A percentile compares a stretch with the other conserved stretches of the same genome.
Evolutionary conservation across 2,113 vertebrate genomes (phyloP).

Genomic region (Cyanocitta stelleri): DNA sequence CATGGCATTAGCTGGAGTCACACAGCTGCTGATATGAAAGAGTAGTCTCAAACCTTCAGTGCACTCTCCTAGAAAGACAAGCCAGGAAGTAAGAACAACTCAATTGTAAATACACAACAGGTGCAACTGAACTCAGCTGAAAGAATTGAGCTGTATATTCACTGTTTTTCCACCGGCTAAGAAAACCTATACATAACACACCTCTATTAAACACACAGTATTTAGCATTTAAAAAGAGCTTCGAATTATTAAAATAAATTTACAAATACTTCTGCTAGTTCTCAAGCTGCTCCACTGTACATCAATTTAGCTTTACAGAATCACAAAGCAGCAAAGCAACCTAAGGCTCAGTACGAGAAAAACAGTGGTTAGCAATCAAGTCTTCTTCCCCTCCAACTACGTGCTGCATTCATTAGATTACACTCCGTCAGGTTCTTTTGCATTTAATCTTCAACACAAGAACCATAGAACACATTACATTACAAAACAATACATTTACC

Average conservation of each 20-base stretch:
- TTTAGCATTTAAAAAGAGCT: background rate
- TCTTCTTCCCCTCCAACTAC: fast-evolving
- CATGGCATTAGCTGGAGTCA: background rate
- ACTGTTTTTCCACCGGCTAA: fast-evolving
- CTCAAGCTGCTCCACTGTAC: background rate
- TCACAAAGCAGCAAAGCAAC: background rate
- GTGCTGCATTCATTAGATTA: background rate
- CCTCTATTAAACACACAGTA: background rate
- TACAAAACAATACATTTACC: no score
- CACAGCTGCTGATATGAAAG: background rate
- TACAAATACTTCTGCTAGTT: background rate
- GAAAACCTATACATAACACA: background rate
- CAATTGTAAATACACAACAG: background rate
- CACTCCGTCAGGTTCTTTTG: background rate
- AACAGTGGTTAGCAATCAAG: fast-evolving
- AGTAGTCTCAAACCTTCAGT: no score
- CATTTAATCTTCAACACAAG: background rate
- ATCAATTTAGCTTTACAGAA: background rate
- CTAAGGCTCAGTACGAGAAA: background rate
- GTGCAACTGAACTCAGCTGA: background rate
- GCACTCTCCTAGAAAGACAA: background rate
- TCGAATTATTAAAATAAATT: background rate
- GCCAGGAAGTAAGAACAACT: background rate
- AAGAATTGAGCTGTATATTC: background rate
- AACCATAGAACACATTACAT: fast-evolving